Evolutionary conservation across 92 coral and sea anemone species (phyloP), one percentile per base, ranked within the genome.

Genomic region (Zoanthus gigantus): DNA sequence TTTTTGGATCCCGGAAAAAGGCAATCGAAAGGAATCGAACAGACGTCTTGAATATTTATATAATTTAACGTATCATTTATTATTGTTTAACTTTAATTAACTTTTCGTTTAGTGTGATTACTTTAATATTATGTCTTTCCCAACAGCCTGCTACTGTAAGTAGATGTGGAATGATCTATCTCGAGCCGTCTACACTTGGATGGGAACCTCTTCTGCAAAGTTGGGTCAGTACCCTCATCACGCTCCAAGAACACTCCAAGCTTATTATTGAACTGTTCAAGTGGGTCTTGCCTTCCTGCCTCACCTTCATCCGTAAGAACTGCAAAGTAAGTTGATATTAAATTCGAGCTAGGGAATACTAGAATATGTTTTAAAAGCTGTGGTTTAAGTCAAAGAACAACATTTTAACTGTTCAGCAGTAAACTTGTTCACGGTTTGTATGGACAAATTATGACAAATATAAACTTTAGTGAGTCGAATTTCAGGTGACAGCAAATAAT

Each of bases 131-230:
- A 5, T 18, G 9, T 63, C 7, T 5, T 63, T 18, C 31, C 53
- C 54, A 13, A 67, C 77, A 95, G 99, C 98, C 98, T 72, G 99
- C 98, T 48, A 97, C 98, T 3, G 98, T 97, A 2, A 95, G 99
- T 82, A 96, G 99, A 4, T 97, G 99, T 86, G 99, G 99, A 56
- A 95, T 97, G 99, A 97, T 97, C 81, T 97, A 97, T 75, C 89
- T 97, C 52, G 99, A 97, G 91, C 99, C 99, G 13, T 85, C 98
- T 31, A 93, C 99, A 0, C 90, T 97, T 54, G 99, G 99, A 57
- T 97, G 99, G 98, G 95, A 94, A 16, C 99, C 99, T 66, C 88
- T 97, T 48, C 88, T 97, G 37, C 96, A 94, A 74, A 95, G 98
- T 17, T 97, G 99, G 99, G 71, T 94, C 57, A 92, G 78, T 76